These are phyloP conservation scores for Portevinia maculata DNA, from an alignment of 2,888 invertebrate species.

Conservation along the genomic window DNA sequence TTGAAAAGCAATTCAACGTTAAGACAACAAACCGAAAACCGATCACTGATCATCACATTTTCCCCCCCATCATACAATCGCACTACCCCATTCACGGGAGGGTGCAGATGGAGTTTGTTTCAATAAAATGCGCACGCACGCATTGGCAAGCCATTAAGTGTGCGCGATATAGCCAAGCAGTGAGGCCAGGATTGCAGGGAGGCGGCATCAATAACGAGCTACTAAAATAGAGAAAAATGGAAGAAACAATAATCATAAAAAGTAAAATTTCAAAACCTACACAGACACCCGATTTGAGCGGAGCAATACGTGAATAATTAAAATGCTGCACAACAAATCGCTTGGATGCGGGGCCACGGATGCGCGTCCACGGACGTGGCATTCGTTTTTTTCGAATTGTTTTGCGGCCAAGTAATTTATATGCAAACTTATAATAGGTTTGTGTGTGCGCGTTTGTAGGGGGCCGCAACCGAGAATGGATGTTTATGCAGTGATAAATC, in stretches of 20 bases:
- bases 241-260: constrained; percentile 51
- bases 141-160: constrained; percentile 64
- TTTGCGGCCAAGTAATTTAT: constrained; percentile 69
- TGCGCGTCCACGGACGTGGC: constrained; percentile 61
- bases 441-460: constrained; percentile 1
- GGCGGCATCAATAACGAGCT: constrained; percentile 1
- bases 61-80: constrained; percentile 2
- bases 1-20: constrained; percentile 70
- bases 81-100: constrained; percentile 1
- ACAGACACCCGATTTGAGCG: not conserved
- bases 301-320: constrained; percentile 57
- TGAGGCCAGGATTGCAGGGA: not conserved
- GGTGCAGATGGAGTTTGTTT: constrained; percentile 21
- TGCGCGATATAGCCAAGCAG: constrained; percentile 32
- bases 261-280: constrained; percentile 27
- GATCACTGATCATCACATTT: constrained; percentile 48
- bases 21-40: constrained; percentile 63
- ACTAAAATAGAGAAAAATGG: constrained; percentile 40
- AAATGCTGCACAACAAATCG: constrained; percentile 70
- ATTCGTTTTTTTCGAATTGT: constrained; percentile 58
- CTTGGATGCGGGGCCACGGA: constrained; percentile 64
- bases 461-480: constrained; percentile 21
- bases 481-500: constrained; percentile 72
- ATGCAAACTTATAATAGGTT: constrained; percentile 33
- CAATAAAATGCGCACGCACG: constrained; percentile 56